Percentiles rank a stretch among this genome's conserved stretches.
phyloP scores from a whole-genome alignment of 2,113 vertebrate genomes.

The Petroica traversi region DNA sequence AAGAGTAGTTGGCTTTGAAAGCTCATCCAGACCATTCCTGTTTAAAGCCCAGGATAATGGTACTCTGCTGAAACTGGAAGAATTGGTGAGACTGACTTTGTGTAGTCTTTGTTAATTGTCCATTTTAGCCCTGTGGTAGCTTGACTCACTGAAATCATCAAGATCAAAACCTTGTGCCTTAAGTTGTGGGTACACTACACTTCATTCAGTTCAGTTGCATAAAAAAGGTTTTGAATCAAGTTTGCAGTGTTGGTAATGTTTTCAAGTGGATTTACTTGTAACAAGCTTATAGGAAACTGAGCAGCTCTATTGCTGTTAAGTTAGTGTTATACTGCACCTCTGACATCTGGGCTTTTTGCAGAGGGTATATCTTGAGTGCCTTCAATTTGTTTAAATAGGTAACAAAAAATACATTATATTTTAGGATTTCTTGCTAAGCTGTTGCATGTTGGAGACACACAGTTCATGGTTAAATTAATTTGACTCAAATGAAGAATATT shows the following conservation, averaged over 20 bases:
- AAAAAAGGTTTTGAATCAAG: not conserved
- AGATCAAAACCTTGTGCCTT: not conserved
- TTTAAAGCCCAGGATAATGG: conserved; percentile 89
- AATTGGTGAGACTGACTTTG: conserved; percentile 75
- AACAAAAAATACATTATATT: not conserved
- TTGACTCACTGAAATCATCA: not conserved
- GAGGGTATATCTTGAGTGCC: not conserved
- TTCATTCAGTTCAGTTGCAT: not conserved
- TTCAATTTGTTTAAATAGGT: not conserved
- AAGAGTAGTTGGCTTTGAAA: conserved; percentile 83
- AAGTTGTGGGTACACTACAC: not conserved
- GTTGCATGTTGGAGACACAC: not conserved
- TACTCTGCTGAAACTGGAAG: conserved; percentile 84
- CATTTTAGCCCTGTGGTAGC: not conserved
- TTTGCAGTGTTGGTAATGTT: not conserved
- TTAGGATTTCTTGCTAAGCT: not conserved
- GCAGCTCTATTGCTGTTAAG: not conserved
- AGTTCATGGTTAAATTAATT: not conserved
- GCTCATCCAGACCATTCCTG: conserved; percentile 83
- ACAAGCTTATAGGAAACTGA: not conserved
- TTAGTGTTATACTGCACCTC: not conserved
- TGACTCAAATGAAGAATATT: not conserved
- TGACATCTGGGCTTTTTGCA: not conserved
- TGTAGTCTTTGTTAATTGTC: not conserved
- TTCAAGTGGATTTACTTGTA: not conserved